Evolutionary conservation across 2,797 vertebrate genomes (phyloP), one percentile per base, ranked within the genome.

Genomic region (Aldrovandia affinis): DNA sequence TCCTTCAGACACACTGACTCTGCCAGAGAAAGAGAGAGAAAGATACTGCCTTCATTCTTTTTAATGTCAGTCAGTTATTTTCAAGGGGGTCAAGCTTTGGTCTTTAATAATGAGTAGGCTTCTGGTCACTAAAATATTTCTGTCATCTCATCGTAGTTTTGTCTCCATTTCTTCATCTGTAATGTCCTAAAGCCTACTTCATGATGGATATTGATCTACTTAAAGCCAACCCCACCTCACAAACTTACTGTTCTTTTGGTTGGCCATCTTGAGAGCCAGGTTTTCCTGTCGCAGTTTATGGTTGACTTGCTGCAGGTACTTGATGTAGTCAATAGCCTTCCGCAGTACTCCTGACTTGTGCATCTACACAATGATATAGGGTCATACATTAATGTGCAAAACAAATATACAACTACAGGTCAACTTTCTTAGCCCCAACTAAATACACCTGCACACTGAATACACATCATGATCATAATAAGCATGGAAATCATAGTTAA

Each of bases 291-390:
- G 96, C 79, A 99, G 95, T 85, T 99, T 99, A 86, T 98, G 97
- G 90, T 99, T 99, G 88, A 96, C 94, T 89, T 99, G 98, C 86
- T 99, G 98, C 84, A 99, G 92, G 91, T 99, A 98, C 84, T 98
- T 99, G 90, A 99, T 99, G 92, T 99, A 99, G 92, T 99, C 98
- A 3, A 99, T 99, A 81, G 98, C 97, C 89, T 99, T 99, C 85
- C 96, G 96, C 90, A 99, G 87, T 61, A 99, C 96, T 2, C 98
- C 98, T 1, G 98, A 99, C 87, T 99, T 99, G 87, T 99, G 98
- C 97, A 99, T 98, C 98, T 99, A 89, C 59, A 55, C 57, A 57
- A 50, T 22, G 18, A 83, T 65, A 80, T 12, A 36, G 63, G 39
- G 47, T 63, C 0, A 18, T 33, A 59, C 81, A 20, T 54, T 65